Percentiles rank a stretch among this genome's conserved stretches.
Evolutionary conservation across 2,888 invertebrate species (phyloP).

Genomic region (Mythimna albipuncta): DNA sequence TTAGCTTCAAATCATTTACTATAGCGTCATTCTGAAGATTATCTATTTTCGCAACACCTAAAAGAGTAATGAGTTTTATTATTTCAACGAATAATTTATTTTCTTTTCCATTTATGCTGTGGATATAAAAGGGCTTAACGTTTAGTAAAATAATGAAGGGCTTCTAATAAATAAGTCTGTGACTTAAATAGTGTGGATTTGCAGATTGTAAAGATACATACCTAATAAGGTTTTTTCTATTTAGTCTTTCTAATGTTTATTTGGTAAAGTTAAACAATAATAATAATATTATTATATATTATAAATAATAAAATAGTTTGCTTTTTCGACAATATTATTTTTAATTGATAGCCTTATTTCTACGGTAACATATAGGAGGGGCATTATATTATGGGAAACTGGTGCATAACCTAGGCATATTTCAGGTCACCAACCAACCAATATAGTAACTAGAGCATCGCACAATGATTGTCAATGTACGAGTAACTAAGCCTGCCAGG

Average conservation of each 20-base stretch:
- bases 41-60: slow-evolving; percentile 66
- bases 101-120: neutral
- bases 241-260: neutral
- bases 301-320: no score
- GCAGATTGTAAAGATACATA: neutral
- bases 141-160: neutral
- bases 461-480: no score
- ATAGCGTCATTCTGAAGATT: slow-evolving; percentile 52
- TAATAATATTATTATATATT: neutral
- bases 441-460: neutral
- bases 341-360: no score
- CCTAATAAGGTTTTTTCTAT: neutral
- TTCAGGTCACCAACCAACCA: no score
- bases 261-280: neutral
- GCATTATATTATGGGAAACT: no score
- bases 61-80: slow-evolving; percentile 27
- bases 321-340: no score
- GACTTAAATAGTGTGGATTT: neutral
- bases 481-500: no score
- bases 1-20: slow-evolving; percentile 59
- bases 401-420: no score
- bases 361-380: no score
- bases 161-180: slow-evolving; percentile 16
- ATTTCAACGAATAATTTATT: neutral
- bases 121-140: neutral